Percentiles rank a stretch among this genome's conserved stretches.
Conservation (phyloP, 2,888 invertebrate species). For the Isotomurus palustris region DNA sequence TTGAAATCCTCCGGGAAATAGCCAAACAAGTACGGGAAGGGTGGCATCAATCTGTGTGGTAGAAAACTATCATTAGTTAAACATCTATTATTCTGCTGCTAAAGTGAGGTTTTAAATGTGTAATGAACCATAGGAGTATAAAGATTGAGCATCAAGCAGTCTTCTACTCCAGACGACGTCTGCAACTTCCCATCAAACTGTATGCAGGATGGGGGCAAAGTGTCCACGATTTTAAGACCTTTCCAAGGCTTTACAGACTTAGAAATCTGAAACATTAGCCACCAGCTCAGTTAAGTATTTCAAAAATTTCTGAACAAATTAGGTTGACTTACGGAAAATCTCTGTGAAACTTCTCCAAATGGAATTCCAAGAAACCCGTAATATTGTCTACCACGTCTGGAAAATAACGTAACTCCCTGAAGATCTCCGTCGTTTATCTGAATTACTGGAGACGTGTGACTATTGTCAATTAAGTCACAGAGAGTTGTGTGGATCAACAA, state of each 20-base stretch:
- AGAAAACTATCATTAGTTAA: background rate
- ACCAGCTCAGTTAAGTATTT: too few species aligned
- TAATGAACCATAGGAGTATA: conserved; percentile 16
- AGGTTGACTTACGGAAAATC: conserved; percentile 22
- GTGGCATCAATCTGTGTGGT: conserved; percentile 8
- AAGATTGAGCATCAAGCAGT: conserved; percentile 23
- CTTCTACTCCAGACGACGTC: conserved; percentile 17
- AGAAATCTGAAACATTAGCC: too few species aligned
- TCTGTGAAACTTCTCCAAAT: conserved; percentile 17
- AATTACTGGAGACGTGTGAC: too few species aligned
- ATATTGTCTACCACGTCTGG: conserved; percentile 21
- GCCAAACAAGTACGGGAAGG: conserved; percentile 27
- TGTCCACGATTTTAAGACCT: conserved; percentile 15
- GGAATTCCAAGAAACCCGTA: conserved; percentile 20
- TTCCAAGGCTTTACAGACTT: conserved; percentile 14
- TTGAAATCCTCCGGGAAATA: conserved; percentile 25
- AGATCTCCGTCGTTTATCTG: too few species aligned
- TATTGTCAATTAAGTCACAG: too few species aligned
- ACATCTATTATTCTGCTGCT: background rate
- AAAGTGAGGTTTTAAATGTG: too few species aligned
- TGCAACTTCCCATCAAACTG: conserved; percentile 18
- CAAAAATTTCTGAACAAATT: too few species aligned
- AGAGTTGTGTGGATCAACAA: too few species aligned
- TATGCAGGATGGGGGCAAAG: conserved; percentile 16
- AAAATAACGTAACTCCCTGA: conserved; percentile 10